Percentiles rank a stretch among this genome's conserved stretches.
phyloP scores from a whole-genome alignment of 2,888 invertebrate species.

The Drosophila longiperda region DNA sequence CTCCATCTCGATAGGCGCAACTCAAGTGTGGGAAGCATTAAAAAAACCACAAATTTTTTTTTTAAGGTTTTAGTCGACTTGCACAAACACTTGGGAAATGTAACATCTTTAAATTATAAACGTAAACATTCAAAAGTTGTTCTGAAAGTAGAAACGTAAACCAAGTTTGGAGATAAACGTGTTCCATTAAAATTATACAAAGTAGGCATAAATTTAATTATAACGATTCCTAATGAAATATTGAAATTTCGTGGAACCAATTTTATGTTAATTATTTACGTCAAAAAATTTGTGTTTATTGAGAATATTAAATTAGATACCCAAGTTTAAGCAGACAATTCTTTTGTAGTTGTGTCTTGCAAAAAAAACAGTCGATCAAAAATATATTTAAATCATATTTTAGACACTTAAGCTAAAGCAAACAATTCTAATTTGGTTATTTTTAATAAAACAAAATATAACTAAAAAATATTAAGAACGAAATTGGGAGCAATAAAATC shows the following conservation, averaged over 20 bases:
- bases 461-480: slow-evolving; percentile 16
- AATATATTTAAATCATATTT: neutral
- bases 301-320: neutral
- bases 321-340: neutral
- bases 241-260: slow-evolving; percentile 7
- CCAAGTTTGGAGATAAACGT: slow-evolving; percentile 26
- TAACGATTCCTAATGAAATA: slow-evolving; percentile 33
- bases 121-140: slow-evolving; percentile 41
- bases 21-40: slow-evolving; percentile 61
- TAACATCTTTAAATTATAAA: neutral
- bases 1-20: slow-evolving; percentile 46
- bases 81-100: slow-evolving; percentile 9
- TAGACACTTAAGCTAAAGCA: neutral
- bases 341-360: neutral
- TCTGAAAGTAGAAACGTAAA: slow-evolving; percentile 49
- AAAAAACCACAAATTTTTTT: neutral
- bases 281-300: neutral
- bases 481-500: slow-evolving; percentile 37
- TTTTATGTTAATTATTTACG: slow-evolving; percentile 11
- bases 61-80: neutral
- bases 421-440: neutral
- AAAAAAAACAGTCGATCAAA: neutral
- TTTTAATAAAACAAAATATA: neutral
- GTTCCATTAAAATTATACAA: slow-evolving; percentile 34
- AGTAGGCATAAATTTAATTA: slow-evolving; percentile 44